These are phyloP conservation scores for Synodontis membranacea DNA, from an alignment of 2,113 vertebrate genomes.

Conservation along the genomic window DNA sequence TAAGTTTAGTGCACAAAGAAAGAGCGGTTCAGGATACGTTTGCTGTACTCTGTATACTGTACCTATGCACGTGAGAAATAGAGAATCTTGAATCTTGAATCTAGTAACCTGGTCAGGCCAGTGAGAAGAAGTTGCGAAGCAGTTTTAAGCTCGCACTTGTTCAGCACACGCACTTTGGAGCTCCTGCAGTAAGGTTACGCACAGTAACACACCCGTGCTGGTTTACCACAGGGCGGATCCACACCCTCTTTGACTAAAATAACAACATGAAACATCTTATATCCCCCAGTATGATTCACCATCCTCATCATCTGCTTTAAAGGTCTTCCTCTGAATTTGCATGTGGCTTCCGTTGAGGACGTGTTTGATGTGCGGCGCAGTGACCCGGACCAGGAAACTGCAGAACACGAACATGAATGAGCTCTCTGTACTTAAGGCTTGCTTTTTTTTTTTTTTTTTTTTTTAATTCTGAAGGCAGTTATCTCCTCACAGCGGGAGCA, in stretches of 20 bases:
- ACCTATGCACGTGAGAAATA: no score
- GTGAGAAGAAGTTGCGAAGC: neutral
- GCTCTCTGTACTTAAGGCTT: neutral
- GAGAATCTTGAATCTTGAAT: no score
- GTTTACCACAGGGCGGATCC: slow-evolving; percentile 74
- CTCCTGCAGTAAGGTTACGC: slow-evolving; percentile 1
- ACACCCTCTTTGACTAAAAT: slow-evolving; percentile 61
- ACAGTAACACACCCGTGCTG: slow-evolving; percentile 50
- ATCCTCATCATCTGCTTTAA: slow-evolving; percentile 9
- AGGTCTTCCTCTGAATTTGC: slow-evolving; percentile 28
- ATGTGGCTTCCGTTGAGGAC: slow-evolving; percentile 19
- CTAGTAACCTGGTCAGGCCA: no score
- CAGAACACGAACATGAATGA: slow-evolving; percentile 20
- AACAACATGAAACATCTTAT: slow-evolving; percentile 54
- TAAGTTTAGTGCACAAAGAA: no score
- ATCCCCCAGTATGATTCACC: slow-evolving; percentile 38
- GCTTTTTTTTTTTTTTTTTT: neutral
- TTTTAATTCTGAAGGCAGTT: neutral
- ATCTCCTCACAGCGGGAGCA: slow-evolving; percentile 16
- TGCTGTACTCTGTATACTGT: no score
- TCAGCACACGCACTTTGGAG: neutral
- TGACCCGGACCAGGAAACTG: neutral
- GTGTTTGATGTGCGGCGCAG: slow-evolving; percentile 8
- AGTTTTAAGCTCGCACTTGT: neutral
- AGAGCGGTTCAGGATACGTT: no score